Percentiles rank a stretch among this genome's conserved stretches.
These are phyloP conservation scores for Colistium nudipinnis DNA, from an alignment of 2,113 vertebrate species.

Conservation along the genomic window DNA sequence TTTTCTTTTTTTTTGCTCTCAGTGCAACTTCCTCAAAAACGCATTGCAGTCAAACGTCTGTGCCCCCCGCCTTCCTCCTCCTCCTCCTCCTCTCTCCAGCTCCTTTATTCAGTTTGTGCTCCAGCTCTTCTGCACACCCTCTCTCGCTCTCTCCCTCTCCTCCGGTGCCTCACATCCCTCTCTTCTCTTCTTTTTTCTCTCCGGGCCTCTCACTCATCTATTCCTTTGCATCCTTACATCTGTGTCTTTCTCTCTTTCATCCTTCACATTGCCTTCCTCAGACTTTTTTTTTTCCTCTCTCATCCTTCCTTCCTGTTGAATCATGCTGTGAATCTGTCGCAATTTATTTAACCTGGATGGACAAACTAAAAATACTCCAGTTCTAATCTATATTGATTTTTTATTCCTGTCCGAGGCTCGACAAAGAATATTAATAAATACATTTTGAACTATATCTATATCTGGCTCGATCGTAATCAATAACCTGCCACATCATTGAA, in stretches of 20 bases:
- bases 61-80: not conserved
- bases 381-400: too few species aligned
- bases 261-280: constrained; percentile 25
- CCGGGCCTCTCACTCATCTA: constrained; percentile 18
- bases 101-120: constrained; percentile 5
- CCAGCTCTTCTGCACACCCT: constrained; percentile 2
- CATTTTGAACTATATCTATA: too few species aligned
- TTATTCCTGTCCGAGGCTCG: too few species aligned
- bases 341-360: too few species aligned
- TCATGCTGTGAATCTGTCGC: too few species aligned
- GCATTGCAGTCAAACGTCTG: constrained; percentile 28
- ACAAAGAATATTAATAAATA: too few species aligned
- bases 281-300: constrained; percentile 6
- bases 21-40: constrained; percentile 38
- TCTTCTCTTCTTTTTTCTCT: not conserved
- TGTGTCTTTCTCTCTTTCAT: constrained; percentile 36
- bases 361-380: too few species aligned
- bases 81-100: too few species aligned
- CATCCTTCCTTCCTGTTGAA: not conserved
- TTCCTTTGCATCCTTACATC: constrained; percentile 50
- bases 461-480: too few species aligned
- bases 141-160: constrained; percentile 6
- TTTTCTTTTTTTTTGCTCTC: constrained; percentile 3
- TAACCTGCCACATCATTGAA: too few species aligned
- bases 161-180: constrained; percentile 2